Evolutionary conservation across 1,140 invertebrate genomes (phyloP), one percentile per base, ranked within the genome.

Genomic region (Drosophila eugracilis): DNA sequence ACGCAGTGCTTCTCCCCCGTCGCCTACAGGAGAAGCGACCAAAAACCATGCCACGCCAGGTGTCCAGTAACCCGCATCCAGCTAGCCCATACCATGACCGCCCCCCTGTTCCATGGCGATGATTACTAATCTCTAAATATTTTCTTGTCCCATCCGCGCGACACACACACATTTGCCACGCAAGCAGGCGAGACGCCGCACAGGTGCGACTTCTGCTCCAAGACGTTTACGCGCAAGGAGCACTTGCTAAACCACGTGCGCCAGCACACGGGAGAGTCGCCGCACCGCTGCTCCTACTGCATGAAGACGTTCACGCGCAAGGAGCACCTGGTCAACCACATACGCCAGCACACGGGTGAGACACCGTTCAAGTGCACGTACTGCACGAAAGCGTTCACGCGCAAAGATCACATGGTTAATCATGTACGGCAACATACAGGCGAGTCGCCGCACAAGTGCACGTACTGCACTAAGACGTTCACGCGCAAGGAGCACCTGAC

Each of bases 401-500:
- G 96, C 83, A 97, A 97, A 94, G 96, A 94, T 91, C 94, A 95
- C 83, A 93, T 95, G 88, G 91, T 92, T 71, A 94, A 95, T 90
- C 96, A 97, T 92, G 92, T 95, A 58, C 92, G 96, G 80, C 96
- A 96, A 92, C 98, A 99, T 92, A 99, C 98, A 44, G 96, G 96
- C 49, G 97, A 97, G 90, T 94, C 94, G 30, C 95, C 94, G 36
- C 95, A 95, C 88, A 94, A 95, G 90, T 97, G 96, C 92, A 94
- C 94, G 55, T 95, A 95, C 75, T 97, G 96, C 91, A 94, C 94
- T 6, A 97, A 97, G 91, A 95, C 95, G 19, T 97, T 97, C 88
- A 96, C 96, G 12, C 93, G 95, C 77, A 96, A 96, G 93, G 95
- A 94, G 76, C 93, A 94, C 77, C 78, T 94, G 93, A 96, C 93